Conservation (phyloP, 2,113 vertebrate species). For the Heterochromis multidens region DNA sequence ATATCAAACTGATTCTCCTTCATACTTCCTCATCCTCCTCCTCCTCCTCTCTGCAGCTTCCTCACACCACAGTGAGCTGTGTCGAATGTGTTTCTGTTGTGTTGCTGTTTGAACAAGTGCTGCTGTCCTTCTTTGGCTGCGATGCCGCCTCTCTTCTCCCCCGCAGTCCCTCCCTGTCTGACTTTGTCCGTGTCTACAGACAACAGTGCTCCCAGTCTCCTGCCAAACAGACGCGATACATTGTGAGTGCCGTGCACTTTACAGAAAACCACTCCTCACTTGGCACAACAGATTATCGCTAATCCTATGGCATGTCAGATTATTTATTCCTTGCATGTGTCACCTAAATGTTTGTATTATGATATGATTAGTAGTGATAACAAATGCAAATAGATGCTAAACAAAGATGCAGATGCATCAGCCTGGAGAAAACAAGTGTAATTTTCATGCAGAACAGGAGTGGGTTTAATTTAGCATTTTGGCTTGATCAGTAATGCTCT, state of each 20-base stretch:
- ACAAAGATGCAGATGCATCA: slow-evolving; percentile 18
- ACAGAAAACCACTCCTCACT: background rate
- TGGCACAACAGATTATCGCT: background rate
- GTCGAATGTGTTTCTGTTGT: slow-evolving; percentile 84
- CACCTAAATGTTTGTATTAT: slow-evolving; percentile 2
- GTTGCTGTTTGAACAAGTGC: slow-evolving; percentile 87
- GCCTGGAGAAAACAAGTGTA: background rate
- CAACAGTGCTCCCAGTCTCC: slow-evolving; percentile 65
- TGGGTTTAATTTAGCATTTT: background rate
- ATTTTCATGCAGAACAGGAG: background rate
- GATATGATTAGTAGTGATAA: slow-evolving; percentile 22
- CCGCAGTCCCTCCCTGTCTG: slow-evolving; percentile 82
- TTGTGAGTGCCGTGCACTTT: slow-evolving; percentile 81
- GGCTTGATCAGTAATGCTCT: background rate
- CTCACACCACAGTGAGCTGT: slow-evolving; percentile 86
- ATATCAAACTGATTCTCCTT: background rate
- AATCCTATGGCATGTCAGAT: background rate
- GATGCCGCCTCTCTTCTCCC: slow-evolving; percentile 68
- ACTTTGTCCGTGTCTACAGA: slow-evolving; percentile 88
- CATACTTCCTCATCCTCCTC: background rate
- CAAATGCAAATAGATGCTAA: slow-evolving; percentile 8
- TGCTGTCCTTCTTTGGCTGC: slow-evolving; percentile 78
- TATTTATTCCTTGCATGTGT: background rate
- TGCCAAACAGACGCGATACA: slow-evolving; percentile 84
- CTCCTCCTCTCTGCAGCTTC: slow-evolving; percentile 76